Conservation (phyloP, 2,113 vertebrate species). For the Cottus gobio region DNA sequence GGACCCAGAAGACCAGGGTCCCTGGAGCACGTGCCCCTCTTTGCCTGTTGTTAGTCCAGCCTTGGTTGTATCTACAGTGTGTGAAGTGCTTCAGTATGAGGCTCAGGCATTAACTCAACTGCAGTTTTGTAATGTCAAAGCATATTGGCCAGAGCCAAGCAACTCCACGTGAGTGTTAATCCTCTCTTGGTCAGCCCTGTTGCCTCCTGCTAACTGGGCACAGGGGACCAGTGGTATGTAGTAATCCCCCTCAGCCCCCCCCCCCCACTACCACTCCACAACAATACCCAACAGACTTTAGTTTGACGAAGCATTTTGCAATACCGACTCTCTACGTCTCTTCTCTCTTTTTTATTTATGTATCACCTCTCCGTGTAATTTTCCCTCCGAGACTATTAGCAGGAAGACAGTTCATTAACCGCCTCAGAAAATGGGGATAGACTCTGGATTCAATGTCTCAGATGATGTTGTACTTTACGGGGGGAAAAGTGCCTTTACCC, state of each 20-base stretch:
- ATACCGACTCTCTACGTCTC: background rate
- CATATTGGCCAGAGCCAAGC: slow-evolving; percentile 24
- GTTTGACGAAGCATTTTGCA: slow-evolving; percentile 18
- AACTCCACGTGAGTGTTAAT: slow-evolving; percentile 67
- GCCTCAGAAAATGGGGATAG: slow-evolving; percentile 50
- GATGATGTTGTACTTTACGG: slow-evolving; percentile 52
- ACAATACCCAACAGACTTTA: slow-evolving; percentile 21
- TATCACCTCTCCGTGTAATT: background rate
- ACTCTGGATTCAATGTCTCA: slow-evolving; percentile 58
- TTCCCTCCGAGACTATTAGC: background rate
- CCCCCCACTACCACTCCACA: background rate
- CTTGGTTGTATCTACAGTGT: background rate
- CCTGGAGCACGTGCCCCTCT: background rate
- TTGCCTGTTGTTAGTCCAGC: background rate
- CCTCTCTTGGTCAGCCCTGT: slow-evolving; percentile 28
- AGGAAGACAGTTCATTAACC: background rate
- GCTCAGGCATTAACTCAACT: background rate
- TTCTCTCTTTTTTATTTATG: background rate
- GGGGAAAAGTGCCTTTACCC: slow-evolving; percentile 72
- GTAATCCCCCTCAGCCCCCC: slow-evolving; percentile 60
- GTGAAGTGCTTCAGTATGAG: background rate
- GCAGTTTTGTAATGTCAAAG: slow-evolving; percentile 38
- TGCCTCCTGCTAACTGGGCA: slow-evolving; percentile 24
- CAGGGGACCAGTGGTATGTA: slow-evolving; percentile 54
- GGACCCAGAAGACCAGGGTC: background rate